These are phyloP conservation scores for Psittacus erithacus DNA, from an alignment of 2,113 vertebrate genomes.

Conservation along the genomic window DNA sequence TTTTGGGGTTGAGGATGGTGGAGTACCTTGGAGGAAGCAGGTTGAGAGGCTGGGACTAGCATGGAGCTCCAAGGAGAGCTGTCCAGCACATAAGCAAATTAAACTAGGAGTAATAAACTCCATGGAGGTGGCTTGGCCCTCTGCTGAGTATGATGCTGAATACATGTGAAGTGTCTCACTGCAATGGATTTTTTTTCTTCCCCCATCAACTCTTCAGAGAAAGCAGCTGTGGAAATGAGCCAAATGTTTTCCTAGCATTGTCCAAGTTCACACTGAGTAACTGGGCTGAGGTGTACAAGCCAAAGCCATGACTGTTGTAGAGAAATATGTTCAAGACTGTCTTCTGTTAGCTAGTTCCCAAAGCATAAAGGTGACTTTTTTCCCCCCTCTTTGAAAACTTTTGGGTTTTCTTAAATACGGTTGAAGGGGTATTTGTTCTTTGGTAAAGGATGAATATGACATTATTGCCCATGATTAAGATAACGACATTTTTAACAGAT, in stretches of 20 bases:
- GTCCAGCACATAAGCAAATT: neutral
- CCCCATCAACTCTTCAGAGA: conserved; percentile 8
- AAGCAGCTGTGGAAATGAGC: conserved; percentile 19
- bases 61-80: neutral
- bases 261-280: conserved; percentile 51
- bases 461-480: neutral
- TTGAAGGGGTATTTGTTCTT: neutral
- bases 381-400: neutral
- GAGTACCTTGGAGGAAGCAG: neutral
- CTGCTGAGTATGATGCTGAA: neutral
- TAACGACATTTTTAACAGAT: neutral
- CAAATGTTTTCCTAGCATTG: neutral
- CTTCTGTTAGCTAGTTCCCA: conserved; percentile 37
- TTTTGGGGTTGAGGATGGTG: neutral
- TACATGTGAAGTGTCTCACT: neutral
- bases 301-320: conserved; percentile 50
- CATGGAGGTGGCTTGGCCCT: neutral
- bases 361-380: neutral
- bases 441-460: neutral
- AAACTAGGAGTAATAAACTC: neutral
- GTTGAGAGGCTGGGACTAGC: neutral
- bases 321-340: conserved; percentile 43
- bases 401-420: neutral
- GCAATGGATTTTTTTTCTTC: neutral
- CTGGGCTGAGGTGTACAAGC: conserved; percentile 33